Conservation (phyloP, 2,888 invertebrate species). For the Xylophagus ater region DNA sequence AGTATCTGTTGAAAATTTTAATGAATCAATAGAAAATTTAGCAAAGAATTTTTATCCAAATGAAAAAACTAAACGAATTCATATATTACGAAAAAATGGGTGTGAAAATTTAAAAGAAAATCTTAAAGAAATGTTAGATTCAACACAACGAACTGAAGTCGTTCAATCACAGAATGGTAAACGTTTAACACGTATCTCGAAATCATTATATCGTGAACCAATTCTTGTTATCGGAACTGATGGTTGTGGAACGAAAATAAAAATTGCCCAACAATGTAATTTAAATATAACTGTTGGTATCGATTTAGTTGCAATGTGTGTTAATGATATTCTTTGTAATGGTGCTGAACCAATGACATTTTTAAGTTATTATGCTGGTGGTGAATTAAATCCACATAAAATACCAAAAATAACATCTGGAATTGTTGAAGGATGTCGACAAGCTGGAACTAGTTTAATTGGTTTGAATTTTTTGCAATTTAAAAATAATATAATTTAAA, state of each 20-base stretch:
- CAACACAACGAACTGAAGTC: constrained; percentile 22
- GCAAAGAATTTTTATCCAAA: constrained; percentile 27
- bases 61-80: background rate
- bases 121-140: background rate
- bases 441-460: constrained; percentile 73
- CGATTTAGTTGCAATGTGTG: constrained; percentile 98
- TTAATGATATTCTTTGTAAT: constrained; percentile 92
- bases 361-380: constrained; percentile 88
- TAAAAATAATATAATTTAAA: background rate
- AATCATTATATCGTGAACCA: constrained; percentile 55
- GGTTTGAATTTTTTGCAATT: constrained; percentile 49
- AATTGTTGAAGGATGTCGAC: constrained; percentile 71
- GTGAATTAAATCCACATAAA: constrained; percentile 58
- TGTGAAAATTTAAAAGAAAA: constrained; percentile 1
- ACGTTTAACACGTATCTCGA: constrained; percentile 33
- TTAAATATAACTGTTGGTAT: constrained; percentile 76
- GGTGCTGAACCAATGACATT: constrained; percentile 94
- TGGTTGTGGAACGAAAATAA: constrained; percentile 96
- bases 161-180: constrained; percentile 24
- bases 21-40: constrained; percentile 47
- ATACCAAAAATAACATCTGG: constrained; percentile 58
- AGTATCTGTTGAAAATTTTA: constrained; percentile 56
- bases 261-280: constrained; percentile 71
- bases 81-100: background rate
- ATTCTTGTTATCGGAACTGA: constrained; percentile 89